Conservation (phyloP, 2,888 invertebrate species). For the Trichopoda pennipes region DNA sequence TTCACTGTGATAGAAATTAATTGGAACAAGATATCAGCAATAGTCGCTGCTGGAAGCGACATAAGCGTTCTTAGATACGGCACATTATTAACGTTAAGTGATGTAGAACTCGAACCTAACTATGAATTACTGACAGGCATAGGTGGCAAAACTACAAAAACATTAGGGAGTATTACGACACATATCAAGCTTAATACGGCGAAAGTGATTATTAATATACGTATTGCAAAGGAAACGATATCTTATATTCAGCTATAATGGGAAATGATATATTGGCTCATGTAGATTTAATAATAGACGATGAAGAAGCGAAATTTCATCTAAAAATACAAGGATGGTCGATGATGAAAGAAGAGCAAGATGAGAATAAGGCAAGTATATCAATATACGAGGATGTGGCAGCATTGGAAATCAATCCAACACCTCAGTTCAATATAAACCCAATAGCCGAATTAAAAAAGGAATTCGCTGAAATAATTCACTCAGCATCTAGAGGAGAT, state of each 20-base stretch:
- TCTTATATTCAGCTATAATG: background rate
- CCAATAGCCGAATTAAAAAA: background rate
- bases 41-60: background rate
- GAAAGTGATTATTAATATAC: background rate
- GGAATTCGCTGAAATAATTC: background rate
- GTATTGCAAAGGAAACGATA: background rate
- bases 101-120: background rate
- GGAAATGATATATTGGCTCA: background rate
- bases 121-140: background rate
- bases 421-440: background rate
- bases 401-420: background rate
- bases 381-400: background rate
- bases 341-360: too few relatives aligned
- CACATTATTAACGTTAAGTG: background rate
- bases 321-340: too few relatives aligned
- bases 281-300: constrained; percentile 8
- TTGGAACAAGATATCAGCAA: constrained; percentile 8
- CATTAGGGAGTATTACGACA: background rate
- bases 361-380: background rate
- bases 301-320: too few relatives aligned
- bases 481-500: background rate
- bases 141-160: constrained; percentile 8
- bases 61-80: background rate
- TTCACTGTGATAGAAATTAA: background rate
- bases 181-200: background rate